Percentiles rank a stretch among this genome's conserved stretches.
Evolutionary conservation across 2,888 invertebrate species (phyloP).

Genomic region (Anaspis maculata): DNA sequence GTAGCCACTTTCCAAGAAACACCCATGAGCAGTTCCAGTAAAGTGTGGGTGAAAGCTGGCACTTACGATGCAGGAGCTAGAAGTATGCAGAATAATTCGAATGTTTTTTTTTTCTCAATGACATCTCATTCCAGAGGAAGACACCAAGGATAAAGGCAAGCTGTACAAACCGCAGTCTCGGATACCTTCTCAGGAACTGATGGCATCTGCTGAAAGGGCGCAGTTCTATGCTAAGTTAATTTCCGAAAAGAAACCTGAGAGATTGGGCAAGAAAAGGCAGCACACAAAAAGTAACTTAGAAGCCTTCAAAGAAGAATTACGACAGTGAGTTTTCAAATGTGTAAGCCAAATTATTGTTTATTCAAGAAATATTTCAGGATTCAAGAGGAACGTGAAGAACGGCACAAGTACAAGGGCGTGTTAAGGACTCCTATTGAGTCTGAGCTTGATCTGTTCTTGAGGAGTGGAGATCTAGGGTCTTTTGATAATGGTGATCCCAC

Average conservation of each 20-base stretch:
- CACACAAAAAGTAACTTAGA: conserved; percentile 92
- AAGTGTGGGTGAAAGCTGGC: conserved; percentile 97
- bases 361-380: conserved; percentile 53
- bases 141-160: conserved; percentile 80
- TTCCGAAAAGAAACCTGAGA: conserved; percentile 58
- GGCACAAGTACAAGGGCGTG: conserved; percentile 82
- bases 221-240: conserved; percentile 61
- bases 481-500: conserved; percentile 95
- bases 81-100: conserved; percentile 51
- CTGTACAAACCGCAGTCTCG: conserved; percentile 87
- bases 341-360: background rate
- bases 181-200: conserved; percentile 46
- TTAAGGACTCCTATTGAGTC: conserved; percentile 45
- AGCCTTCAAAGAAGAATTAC: conserved; percentile 94
- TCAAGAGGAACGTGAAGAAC: conserved; percentile 94
- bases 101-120: background rate
- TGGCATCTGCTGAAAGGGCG: conserved; percentile 55
- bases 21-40: conserved; percentile 59
- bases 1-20: conserved; percentile 93
- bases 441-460: conserved; percentile 39
- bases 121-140: conserved; percentile 59
- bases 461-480: conserved; percentile 58
- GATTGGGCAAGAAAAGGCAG: conserved; percentile 60
- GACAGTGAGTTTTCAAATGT: conserved; percentile 57
- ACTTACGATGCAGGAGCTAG: conserved; percentile 92